Conservation (phyloP, 2,888 invertebrate genomes). For the Pecten maximus region DNA sequence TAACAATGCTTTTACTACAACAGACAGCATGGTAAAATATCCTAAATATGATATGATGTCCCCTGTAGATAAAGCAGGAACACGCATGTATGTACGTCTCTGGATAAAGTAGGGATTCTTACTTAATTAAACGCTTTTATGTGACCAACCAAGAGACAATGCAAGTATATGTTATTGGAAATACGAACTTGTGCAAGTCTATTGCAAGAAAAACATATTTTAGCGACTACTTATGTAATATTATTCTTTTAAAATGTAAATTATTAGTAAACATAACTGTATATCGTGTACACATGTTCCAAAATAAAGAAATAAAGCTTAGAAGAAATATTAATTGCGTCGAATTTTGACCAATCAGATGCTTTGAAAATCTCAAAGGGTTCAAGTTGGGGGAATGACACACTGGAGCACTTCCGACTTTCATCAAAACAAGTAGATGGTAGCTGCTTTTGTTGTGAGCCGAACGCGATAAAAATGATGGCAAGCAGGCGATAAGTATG, state of each 20-base stretch:
- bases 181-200: not conserved
- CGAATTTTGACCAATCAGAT: not conserved
- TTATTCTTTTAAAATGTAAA: not conserved
- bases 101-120: no score
- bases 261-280: not conserved
- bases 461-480: not conserved
- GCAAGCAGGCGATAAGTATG: constrained; percentile 17
- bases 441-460: not conserved
- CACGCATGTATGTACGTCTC: no score
- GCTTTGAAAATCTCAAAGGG: not conserved
- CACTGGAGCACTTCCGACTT: constrained; percentile 12
- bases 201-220: not conserved
- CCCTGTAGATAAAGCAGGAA: no score
- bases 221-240: no score
- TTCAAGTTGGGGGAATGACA: not conserved
- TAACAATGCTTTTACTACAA: no score
- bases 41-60: no score
- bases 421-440: constrained; percentile 33
- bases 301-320: not conserved
- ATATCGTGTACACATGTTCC: not conserved
- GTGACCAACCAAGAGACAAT: no score
- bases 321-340: no score
- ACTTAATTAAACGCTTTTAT: no score
- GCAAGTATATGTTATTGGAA: not conserved
- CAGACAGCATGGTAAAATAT: no score